Evolutionary conservation across 2,113 vertebrate species (phyloP).

Genomic region (Archocentrus centrarchus): DNA sequence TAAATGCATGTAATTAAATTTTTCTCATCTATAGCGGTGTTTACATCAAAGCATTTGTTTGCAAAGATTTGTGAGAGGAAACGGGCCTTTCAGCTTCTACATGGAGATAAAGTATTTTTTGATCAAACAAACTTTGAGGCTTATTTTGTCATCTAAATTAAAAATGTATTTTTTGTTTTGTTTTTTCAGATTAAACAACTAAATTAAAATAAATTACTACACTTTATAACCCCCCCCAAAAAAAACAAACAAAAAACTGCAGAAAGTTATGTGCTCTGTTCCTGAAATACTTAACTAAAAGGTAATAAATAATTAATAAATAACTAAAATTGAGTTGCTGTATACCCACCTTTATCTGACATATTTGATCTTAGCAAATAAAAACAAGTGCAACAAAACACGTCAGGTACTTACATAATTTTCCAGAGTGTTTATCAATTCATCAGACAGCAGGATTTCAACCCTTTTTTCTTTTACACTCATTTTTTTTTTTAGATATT

Average conservation of each 20-base stretch:
- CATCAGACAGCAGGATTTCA: too few species aligned
- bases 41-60: neutral
- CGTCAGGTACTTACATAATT: neutral
- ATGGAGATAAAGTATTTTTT: neutral
- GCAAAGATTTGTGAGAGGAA: neutral
- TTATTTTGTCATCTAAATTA: rapidly evolving
- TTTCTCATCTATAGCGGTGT: neutral
- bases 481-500: neutral
- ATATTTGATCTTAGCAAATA: too few species aligned
- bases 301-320: too few species aligned
- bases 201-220: neutral
- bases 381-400: too few species aligned
- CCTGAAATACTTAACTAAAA: too few species aligned
- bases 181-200: neutral
- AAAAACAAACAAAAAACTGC: neutral
- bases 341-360: too few species aligned
- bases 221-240: neutral
- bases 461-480: neutral
- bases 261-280: neutral
- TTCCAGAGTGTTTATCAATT: neutral
- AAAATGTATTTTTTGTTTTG: neutral
- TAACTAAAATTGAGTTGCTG: too few species aligned
- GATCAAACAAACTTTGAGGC: neutral
- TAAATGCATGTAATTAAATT: too few species aligned
- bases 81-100: neutral